Base-by-base conservation (phyloP, 2,888 invertebrate species). In the Acrobasis suavella region DNA sequence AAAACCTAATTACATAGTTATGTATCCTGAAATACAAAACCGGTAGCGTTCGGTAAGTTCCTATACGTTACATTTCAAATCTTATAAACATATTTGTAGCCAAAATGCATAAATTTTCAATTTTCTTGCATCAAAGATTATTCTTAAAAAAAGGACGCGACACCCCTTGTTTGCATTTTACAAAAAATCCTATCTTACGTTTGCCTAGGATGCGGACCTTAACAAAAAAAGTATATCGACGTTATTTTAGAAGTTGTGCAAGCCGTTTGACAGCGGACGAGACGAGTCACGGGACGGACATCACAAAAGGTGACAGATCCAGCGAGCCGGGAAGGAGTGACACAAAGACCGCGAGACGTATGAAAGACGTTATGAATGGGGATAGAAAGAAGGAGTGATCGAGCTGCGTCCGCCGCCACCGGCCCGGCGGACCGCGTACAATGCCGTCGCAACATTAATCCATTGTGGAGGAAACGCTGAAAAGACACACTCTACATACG, bases 241-340 rank as follows among this genome's bases (percentile, higher is more conserved):
- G 89, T 91, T 91, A 87, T 91, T 91, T 91, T 91, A 86, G 87
- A 90, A 89, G 91, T 92, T 92, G 92, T 92, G 92, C 92, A 92
- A 92, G 89, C 83, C 86, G 83, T 89, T 86, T 91, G 91, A 91
- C 91, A 89, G 86, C 85, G 86, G 90, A 85, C 83, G 78, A 80
- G 81, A 81, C 77, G 79, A 74, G 80, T 73, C 76, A 81, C 79
- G 80, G 73, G 76, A 75, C 76, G 62, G 62, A 55, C 62, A 62
- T 49, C 50, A 90, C 89, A 90, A 91, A 81, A 85, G 90, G 85
- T 89, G 91, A 90, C 91, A 87, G 86, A 76, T 80, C 70, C 73
- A 77, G 76, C 77, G 79, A 74, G 78, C 76, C 77, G 75, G 80
- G 85, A 85, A 87, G 85, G 87, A 87, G 85, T 84, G 76, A 73